Conservation (phyloP, 2,797 vertebrate species). For the Oryzias sinensis region DNA sequence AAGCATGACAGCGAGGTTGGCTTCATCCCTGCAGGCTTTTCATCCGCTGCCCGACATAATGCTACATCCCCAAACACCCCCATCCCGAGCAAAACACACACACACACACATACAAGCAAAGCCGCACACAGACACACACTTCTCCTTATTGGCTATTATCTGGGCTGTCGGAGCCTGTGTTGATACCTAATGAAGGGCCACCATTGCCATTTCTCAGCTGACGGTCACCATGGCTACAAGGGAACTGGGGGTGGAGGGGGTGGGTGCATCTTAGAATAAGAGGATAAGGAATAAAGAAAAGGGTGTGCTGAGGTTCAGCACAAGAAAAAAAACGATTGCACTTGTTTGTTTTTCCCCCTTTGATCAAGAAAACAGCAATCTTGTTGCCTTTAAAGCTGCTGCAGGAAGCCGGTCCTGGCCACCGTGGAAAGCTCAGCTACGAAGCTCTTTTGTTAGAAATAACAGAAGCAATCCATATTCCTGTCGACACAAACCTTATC, state of each 20-base stretch:
- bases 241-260: slow-evolving; percentile 22
- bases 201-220: slow-evolving; percentile 92
- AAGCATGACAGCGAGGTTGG: slow-evolving; percentile 82
- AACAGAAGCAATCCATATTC: not conserved
- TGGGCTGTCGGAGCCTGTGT: slow-evolving; percentile 91
- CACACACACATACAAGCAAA: slow-evolving; percentile 22
- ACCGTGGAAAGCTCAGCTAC: not conserved
- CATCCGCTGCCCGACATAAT: slow-evolving; percentile 65
- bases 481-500: no score
- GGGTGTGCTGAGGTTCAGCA: slow-evolving; percentile 6
- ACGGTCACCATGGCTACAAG: slow-evolving; percentile 86
- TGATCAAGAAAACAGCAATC: slow-evolving; percentile 1
- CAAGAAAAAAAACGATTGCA: not conserved
- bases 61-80: slow-evolving; percentile 29
- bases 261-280: slow-evolving; percentile 10
- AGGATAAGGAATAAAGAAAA: slow-evolving; percentile 14
- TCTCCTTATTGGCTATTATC: slow-evolving; percentile 95
- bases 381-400: not conserved
- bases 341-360: not conserved
- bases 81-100: slow-evolving; percentile 1
- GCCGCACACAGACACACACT: slow-evolving; percentile 32
- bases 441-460: no score
- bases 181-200: slow-evolving; percentile 95
- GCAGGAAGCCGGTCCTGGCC: no score
- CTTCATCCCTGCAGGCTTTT: slow-evolving; percentile 84